phyloP scores from a whole-genome alignment of 2,113 vertebrate genomes.

The Noturus placidus region DNA sequence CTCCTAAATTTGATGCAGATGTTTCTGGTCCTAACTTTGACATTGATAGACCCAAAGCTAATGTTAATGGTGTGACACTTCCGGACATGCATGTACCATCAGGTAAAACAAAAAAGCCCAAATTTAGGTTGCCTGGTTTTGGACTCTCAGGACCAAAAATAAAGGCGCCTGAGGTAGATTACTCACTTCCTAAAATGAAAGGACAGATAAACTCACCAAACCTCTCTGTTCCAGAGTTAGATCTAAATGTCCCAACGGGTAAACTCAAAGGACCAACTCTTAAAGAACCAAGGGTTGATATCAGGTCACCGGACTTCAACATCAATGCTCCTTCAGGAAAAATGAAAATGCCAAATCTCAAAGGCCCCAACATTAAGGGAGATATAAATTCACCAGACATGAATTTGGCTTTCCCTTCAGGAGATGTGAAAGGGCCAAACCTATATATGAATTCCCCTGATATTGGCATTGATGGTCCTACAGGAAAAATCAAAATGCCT shows the following conservation, averaged over 20 bases:
- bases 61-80: conserved; percentile 41
- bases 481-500: conserved; percentile 57
- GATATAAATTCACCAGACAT: conserved; percentile 55
- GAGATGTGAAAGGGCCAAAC: conserved; percentile 56
- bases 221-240: conserved; percentile 29
- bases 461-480: conserved; percentile 53
- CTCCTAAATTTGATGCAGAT: conserved; percentile 47
- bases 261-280: conserved; percentile 45
- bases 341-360: conserved; percentile 35
- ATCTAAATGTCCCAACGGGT: conserved; percentile 41
- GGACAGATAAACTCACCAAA: conserved; percentile 33
- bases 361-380: conserved; percentile 52
- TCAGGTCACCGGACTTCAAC: conserved; percentile 57
- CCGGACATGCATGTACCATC: conserved; percentile 50
- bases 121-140: conserved; percentile 60
- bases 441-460: conserved; percentile 57
- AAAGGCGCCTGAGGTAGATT: conserved; percentile 38
- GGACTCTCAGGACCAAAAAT: conserved; percentile 55
- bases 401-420: conserved; percentile 50
- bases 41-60: conserved; percentile 52
- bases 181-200: conserved; percentile 40
- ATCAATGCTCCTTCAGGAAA: conserved; percentile 51
- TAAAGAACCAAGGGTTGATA: conserved; percentile 47
- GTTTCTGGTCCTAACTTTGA: conserved; percentile 47
- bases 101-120: conserved; percentile 52